Evolutionary conservation across 1,140 invertebrate genomes (phyloP), one percentile per base, ranked within the genome.

Genomic region (Brachionus paranguensis): DNA sequence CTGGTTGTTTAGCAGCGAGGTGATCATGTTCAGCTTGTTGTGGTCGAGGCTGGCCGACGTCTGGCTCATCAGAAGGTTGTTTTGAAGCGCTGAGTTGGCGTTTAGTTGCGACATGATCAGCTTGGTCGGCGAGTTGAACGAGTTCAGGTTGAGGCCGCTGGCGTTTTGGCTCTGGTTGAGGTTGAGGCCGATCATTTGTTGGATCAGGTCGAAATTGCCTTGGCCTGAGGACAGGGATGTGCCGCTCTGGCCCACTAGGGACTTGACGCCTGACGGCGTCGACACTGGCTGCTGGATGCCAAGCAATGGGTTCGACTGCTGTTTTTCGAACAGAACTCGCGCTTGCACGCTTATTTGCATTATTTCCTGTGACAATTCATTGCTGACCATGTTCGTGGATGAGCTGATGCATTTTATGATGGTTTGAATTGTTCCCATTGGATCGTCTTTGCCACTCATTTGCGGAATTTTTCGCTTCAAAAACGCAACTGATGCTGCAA

Each of bases 401-500:
- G 74, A 47, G 24, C 83, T 55, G 14, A 76, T 85, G 78, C 84
- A 70, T 33, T 64, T 76, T 41, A 78, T 17, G 12, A 78, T 83
- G 14, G 79, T 43, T 85, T 84, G 70, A 76, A 85, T 47, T 84
- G 78, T 55, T 79, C 78, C 14, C 76, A 85, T 84, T 7, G 55
- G 68, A 27, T 50, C 53, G 24, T 70, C 53, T 74, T 84, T 79
- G 10, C 76, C 47, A 14, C 27, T 45, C 37, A 83, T 33, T 83
- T 83, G 81, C 5, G 81, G 81, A 47, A 68, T 53, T 47, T 88
- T 95, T 93, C 60, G 81, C 85, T 88, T 89, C 65, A 90, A 85
- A 85, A 89, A 90, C 33, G 86, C 86, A 10, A 89, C 88, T 83
- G 86, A 87, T 29, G 88, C 87, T 78, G 88, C 86, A 29, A 90